Evolutionary conservation across 2,888 invertebrate species (phyloP).

Genomic region (Troilus luridus): DNA sequence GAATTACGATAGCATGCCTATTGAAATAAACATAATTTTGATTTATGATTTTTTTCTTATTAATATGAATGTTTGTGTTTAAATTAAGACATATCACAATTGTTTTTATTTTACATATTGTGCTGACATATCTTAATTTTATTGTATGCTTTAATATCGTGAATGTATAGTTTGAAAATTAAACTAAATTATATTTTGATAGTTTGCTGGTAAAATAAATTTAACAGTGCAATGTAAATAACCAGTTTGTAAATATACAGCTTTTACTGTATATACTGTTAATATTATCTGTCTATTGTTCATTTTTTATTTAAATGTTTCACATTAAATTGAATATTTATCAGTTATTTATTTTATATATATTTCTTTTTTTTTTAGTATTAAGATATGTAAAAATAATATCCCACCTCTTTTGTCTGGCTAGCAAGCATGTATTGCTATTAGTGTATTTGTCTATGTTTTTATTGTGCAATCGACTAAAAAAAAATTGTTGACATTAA

Average conservation of each 20-base stretch:
- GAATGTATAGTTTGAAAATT: conserved; percentile 5
- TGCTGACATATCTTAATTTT: not conserved
- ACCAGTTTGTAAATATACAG: conserved; percentile 48
- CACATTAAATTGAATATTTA: conserved; percentile 15
- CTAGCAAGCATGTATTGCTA: conserved; percentile 45
- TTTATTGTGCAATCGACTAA: conserved; percentile 54
- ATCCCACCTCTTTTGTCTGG: conserved; percentile 14
- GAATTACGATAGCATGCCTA: not conserved
- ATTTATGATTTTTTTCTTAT: not conserved
- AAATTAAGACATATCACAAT: not conserved
- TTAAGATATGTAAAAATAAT: conserved; percentile 46
- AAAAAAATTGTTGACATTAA: conserved; percentile 46
- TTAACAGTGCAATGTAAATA: conserved; percentile 43
- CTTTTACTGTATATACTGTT: conserved; percentile 52
- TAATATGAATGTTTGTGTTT: conserved; percentile 26
- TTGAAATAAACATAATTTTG: conserved; percentile 22
- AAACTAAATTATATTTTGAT: not conserved
- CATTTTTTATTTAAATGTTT: conserved; percentile 8
- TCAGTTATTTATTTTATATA: conserved; percentile 42
- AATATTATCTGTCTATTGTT: conserved; percentile 37
- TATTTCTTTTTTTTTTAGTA: conserved; percentile 37
- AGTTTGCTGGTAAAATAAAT: conserved; percentile 11
- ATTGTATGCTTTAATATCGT: conserved; percentile 25
- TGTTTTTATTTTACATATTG: not conserved
- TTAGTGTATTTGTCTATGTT: conserved; percentile 31